These are phyloP conservation scores for Cheilosia vernalis DNA, from an alignment of 2,888 invertebrate species.

Conservation along the genomic window DNA sequence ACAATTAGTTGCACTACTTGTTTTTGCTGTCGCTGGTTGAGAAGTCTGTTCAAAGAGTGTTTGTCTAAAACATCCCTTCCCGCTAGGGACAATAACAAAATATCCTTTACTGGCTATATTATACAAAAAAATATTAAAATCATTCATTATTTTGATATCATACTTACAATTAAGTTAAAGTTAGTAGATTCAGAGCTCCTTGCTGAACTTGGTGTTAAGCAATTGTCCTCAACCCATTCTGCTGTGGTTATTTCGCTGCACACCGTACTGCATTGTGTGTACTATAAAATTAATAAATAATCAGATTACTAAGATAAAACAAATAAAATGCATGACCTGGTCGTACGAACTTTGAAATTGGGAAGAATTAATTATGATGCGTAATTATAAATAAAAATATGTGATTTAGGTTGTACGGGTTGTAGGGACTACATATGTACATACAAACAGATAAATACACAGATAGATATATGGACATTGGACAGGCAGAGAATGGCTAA, in stretches of 20 bases:
- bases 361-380: not conserved
- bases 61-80: conserved; percentile 18
- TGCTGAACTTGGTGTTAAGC: too few species aligned
- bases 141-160: not conserved
- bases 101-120: conserved; percentile 31
- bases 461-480: too few species aligned
- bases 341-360: not conserved
- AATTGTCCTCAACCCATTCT: too few species aligned
- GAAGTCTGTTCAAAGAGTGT: conserved; percentile 4
- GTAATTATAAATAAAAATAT: not conserved
- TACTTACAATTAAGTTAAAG: not conserved
- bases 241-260: too few species aligned
- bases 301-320: not conserved
- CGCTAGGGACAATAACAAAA: conserved; percentile 10
- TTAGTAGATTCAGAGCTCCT: not conserved
- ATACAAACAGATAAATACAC: too few species aligned
- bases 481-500: too few species aligned
- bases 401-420: too few species aligned
- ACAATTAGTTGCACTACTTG: conserved; percentile 22
- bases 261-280: too few species aligned
- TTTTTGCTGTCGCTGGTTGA: conserved; percentile 29
- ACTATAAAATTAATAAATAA: too few species aligned
- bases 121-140: conserved; percentile 5
- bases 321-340: not conserved
- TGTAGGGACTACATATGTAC: too few species aligned